Evolutionary conservation across 2,113 vertebrate genomes (phyloP).

Genomic region (Xenopus laevis): DNA sequence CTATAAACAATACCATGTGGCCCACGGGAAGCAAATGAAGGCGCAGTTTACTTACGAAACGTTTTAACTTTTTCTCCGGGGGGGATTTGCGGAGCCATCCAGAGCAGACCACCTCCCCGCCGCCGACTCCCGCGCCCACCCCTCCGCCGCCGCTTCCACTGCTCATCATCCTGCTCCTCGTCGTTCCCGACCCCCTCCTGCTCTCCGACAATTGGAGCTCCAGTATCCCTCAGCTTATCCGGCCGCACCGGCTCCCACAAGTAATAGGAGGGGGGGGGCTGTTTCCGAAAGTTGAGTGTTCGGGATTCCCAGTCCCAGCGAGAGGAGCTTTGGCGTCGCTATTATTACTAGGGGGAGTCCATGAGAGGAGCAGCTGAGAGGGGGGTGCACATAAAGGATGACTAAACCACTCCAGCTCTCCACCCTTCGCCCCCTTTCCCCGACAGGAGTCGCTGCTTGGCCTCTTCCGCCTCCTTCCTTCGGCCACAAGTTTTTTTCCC

Average conservation of each 20-base stretch:
- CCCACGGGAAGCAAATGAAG: no score
- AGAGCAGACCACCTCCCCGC: conserved; percentile 88
- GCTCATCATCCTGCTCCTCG: conserved; percentile 1
- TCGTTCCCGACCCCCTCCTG: background rate
- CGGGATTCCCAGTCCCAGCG: background rate
- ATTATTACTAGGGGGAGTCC: no score
- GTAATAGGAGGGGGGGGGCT: background rate
- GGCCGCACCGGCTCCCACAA: conserved; percentile 6
- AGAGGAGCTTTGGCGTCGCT: no score
- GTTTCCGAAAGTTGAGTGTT: background rate
- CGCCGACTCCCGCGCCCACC: conserved; percentile 51
- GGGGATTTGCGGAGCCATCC: conserved; percentile 96
- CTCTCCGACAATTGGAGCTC: conserved; percentile 20
- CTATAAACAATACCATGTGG: no score
- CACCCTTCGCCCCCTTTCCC: conserved; percentile 15
- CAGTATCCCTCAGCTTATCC: conserved; percentile 37
- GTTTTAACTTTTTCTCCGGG: conserved; percentile 97
- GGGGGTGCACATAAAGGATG: background rate
- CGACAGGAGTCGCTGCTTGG: background rate
- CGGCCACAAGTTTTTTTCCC: conserved; percentile 10
- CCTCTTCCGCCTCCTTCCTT: conserved; percentile 22
- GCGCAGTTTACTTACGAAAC: conserved; percentile 85
- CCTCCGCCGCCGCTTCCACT: conserved; percentile 12
- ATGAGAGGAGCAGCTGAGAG: no score
- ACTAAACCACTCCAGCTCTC: conserved; percentile 7